Evolutionary conservation across 2,113 vertebrate species (phyloP), one percentile per base, ranked within the genome.

Genomic region (Etheostoma spectabile): DNA sequence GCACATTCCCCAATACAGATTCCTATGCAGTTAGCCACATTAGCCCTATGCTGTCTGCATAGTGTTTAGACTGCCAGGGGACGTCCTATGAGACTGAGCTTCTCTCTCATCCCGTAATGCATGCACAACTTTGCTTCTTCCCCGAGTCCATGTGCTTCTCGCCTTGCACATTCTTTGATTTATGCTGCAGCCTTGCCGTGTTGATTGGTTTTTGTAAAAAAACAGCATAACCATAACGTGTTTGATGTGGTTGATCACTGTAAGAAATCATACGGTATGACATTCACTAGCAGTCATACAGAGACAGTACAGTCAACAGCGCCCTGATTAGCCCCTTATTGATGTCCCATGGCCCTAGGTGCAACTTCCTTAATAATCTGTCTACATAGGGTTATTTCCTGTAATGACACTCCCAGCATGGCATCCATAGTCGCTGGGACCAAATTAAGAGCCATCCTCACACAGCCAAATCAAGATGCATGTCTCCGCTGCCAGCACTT

Each of bases 401-500:
- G 81, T 83, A 92, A 89, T 81, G 83, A 87, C 59, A 55, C 76
- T 78, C 80, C 51, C 91, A 88, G 89, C 88, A 49, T 89, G 91
- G 70, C 67, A 67, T 71, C 86, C 83, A 94, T 93, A 92, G 89
- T 84, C 19, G 80, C 90, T 89, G 86, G 83, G 91, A 93, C 89
- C 86, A 85, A 92, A 90, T 89, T 87, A 83, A 87, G 82, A 85
- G 62, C 63, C 80, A 80, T 86, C 66, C 74, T 88, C 90, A 81
- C 60, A 13, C 69, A 66, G 87, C 65, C 70, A 84, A 79, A 63
- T 78, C 74, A 53, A 80, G 61, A 64, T 59, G 11, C 74, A 62
- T 52, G 61, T 75, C 75, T 86, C 79, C 55, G 84, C 90, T 53
- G 66, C 64, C 52, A n/a, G 45, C 18, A n/a, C 76, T 75, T 83